These are phyloP conservation scores for Hippocampus barbouri DNA, from an alignment of 2,113 vertebrate genomes.

Conservation along the genomic window DNA sequence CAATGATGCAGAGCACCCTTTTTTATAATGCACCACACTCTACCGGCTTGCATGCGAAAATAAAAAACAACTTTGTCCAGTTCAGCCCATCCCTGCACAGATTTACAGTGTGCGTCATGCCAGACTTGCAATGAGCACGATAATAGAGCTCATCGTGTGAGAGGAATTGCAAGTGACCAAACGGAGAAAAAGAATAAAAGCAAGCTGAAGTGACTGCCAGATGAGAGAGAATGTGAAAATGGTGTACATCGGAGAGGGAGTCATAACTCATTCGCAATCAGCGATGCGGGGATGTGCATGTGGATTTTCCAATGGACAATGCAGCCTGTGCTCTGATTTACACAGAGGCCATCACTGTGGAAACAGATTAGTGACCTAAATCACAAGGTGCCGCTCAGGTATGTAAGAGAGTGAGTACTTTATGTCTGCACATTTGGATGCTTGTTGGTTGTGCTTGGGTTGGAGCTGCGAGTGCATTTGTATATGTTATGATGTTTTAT, in stretches of 20 bases:
- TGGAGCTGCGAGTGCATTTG: constrained; percentile 1
- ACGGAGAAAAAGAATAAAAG: constrained; percentile 9
- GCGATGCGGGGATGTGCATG: constrained; percentile 21
- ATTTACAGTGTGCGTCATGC: too few relatives aligned
- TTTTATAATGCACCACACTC: too few relatives aligned
- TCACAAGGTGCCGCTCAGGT: constrained; percentile 48
- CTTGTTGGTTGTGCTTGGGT: not conserved
- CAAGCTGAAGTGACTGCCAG: not conserved
- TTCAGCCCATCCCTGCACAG: too few relatives aligned
- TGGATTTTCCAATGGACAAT: constrained; percentile 38
- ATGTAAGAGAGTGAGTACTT: not conserved
- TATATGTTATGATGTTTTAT: constrained; percentile 9
- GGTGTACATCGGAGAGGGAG: constrained; percentile 2
- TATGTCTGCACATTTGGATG: not conserved
- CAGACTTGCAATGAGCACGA: too few relatives aligned
- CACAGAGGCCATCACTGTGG: constrained; percentile 35
- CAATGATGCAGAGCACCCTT: too few relatives aligned
- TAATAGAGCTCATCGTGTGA: not conserved
- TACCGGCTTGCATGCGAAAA: too few relatives aligned
- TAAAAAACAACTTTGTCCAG: too few relatives aligned
- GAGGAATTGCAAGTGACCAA: not conserved
- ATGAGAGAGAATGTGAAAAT: constrained; percentile 3
- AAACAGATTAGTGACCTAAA: constrained; percentile 61
- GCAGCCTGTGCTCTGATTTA: constrained; percentile 31
- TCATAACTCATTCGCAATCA: not conserved